Evolutionary conservation across 2,888 invertebrate genomes (phyloP).

Genomic region (Epinotia brunnichana): DNA sequence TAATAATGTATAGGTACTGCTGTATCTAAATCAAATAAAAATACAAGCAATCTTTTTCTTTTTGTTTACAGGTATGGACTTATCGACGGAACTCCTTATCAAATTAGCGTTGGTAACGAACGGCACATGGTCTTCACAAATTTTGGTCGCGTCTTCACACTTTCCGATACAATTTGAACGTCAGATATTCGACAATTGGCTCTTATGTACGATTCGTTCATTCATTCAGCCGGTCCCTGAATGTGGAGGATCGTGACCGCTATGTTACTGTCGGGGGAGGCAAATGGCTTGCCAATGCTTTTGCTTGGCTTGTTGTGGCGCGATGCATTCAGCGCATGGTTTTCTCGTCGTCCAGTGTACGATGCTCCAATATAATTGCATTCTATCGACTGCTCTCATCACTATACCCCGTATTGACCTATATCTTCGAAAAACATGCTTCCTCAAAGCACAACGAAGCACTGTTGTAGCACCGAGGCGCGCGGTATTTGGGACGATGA

Average conservation of each 20-base stretch:
- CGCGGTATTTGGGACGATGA: constrained; percentile 71
- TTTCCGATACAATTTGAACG: not conserved
- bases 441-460: constrained; percentile 61
- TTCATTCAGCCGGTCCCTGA: too few relatives aligned
- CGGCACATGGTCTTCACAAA: not conserved
- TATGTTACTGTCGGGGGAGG: too few relatives aligned
- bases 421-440: constrained; percentile 72
- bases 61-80: constrained; percentile 33
- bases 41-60: not conserved
- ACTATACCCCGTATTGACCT: constrained; percentile 68
- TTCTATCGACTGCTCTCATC: constrained; percentile 49
- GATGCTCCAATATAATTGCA: not conserved
- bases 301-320: too few relatives aligned
- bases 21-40: not conserved
- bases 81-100: not conserved
- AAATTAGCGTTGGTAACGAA: constrained; percentile 1
- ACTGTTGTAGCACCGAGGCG: constrained; percentile 48
- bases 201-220: too few relatives aligned
- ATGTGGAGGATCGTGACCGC: too few relatives aligned
- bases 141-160: not conserved
- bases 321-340: too few relatives aligned
- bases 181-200: not conserved
- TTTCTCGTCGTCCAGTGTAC: too few relatives aligned
- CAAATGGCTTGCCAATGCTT: too few relatives aligned
- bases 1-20: too few relatives aligned